Evolutionary conservation across 2,113 vertebrate genomes (phyloP).

Genomic region (Peromyscus californicus): DNA sequence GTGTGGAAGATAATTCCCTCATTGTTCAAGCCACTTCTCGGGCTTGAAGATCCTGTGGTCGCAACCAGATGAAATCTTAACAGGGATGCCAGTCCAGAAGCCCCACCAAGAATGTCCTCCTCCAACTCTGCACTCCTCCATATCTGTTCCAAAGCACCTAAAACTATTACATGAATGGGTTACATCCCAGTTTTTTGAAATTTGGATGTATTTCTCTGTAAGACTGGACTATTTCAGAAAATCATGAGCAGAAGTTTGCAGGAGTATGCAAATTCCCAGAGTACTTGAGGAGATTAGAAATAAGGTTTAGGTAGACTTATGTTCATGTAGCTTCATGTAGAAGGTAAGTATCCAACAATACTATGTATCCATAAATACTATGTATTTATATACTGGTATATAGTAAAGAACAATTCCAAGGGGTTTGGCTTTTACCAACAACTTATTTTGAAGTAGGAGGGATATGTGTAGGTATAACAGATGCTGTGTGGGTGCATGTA

Average conservation of each 20-base stretch:
- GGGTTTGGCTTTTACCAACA: slow-evolving; percentile 3
- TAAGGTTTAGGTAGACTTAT: background rate
- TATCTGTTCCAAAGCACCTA: background rate
- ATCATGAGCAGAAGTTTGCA: background rate
- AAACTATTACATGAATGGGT: background rate
- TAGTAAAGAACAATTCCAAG: background rate
- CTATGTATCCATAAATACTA: background rate
- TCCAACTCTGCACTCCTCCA: too few relatives aligned
- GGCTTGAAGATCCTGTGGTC: background rate
- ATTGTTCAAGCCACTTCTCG: background rate
- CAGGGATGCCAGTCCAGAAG: background rate
- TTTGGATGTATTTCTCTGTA: background rate
- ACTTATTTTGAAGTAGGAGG: slow-evolving; percentile 30
- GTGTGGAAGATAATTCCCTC: background rate
- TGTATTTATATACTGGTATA: background rate
- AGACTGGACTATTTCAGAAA: background rate
- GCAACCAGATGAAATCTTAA: background rate
- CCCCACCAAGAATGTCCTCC: too few relatives aligned
- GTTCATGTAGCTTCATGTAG: background rate
- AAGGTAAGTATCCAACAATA: background rate
- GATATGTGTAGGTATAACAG: background rate
- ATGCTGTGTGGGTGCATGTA: background rate
- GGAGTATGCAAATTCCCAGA: background rate
- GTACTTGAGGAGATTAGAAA: background rate
- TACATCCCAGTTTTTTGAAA: background rate